Evolutionary conservation across 2,888 invertebrate genomes (phyloP).

Genomic region (Parelbella ahira): DNA sequence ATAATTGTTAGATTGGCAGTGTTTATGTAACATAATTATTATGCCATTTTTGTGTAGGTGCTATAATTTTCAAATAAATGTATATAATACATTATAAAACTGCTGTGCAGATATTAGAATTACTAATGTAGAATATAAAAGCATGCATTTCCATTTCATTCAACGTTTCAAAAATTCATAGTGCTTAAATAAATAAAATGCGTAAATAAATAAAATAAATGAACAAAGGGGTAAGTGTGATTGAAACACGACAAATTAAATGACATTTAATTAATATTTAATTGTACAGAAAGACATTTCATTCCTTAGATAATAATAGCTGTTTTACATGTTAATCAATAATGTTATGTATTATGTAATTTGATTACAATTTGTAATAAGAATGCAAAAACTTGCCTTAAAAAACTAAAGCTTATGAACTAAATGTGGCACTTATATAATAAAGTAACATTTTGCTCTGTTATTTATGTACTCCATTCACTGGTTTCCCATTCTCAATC

Average conservation of each 20-base stretch:
- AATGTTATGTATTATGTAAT: slow-evolving; percentile 13
- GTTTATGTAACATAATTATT: too few relatives aligned
- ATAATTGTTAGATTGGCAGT: too few relatives aligned
- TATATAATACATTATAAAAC: too few relatives aligned
- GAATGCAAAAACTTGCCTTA: slow-evolving; percentile 6
- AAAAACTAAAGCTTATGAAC: slow-evolving; percentile 17
- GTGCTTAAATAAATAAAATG: too few relatives aligned
- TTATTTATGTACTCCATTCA: slow-evolving; percentile 45
- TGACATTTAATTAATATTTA: slow-evolving; percentile 10
- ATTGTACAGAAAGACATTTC: slow-evolving; percentile 2
- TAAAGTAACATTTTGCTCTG: slow-evolving; percentile 31
- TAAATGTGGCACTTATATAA: slow-evolving; percentile 17
- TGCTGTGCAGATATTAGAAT: too few relatives aligned
- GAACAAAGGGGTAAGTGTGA: neutral
- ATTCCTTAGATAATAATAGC: slow-evolving; percentile 15
- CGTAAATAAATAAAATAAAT: too few relatives aligned
- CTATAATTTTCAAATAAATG: too few relatives aligned
- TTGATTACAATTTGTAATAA: slow-evolving; percentile 22
- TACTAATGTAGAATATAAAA: too few relatives aligned
- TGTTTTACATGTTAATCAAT: neutral
- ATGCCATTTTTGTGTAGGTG: too few relatives aligned
- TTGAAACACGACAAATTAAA: slow-evolving; percentile 3
- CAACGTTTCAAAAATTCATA: too few relatives aligned
- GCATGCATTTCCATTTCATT: too few relatives aligned
- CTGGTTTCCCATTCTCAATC: slow-evolving; percentile 55